Evolutionary conservation across 2,888 invertebrate genomes (phyloP), one percentile per base, ranked within the genome.

Genomic region (Thyatira batis): DNA sequence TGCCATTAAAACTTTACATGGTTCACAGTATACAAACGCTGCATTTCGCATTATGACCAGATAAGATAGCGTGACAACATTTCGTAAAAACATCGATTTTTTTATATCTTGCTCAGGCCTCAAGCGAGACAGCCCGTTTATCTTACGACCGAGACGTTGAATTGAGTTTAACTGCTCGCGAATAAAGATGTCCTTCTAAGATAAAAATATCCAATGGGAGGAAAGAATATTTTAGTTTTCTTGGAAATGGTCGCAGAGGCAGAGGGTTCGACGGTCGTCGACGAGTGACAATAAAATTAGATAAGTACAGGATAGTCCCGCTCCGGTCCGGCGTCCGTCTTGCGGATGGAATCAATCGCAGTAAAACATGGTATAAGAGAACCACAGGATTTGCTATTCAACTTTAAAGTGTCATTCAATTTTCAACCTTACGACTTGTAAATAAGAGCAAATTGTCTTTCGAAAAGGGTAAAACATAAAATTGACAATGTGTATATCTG

Each of bases 241-340:
- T 76, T 65, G 67, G 71, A 64, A 78, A 78, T 75, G 74, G 71
- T 78, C 75, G 77, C 72, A 65, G 73, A 68, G 67, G 75, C 83
- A 82, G 82, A 85, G 85, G 85, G 85, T 85, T 75, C 73, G 74
- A 73, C 71, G 70, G 77, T 74, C 79, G 78, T 77, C 80, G 79
- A 74, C 81, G 82, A 84, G 85, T 90, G 89, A 91, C 89, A 90
- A 89, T 91, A 91, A 91, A 91, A 91, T 91, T 89, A 91, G 90
- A 91, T 90, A 91, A 90, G 89, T 90, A 85, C 85, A 79, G 87
- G 86, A 88, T 85, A 84, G 84, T 80, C 80, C 75, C 78, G 82
- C 76, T 80, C 65, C 72, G 76, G 78, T 73, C 78, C 79, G 64
- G 76, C 78, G 79, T 85, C 82, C 84, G 84, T 84, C 86, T 86